These are phyloP conservation scores for Nemurella pictetii DNA, from an alignment of 2,888 invertebrate species.

Conservation along the genomic window DNA sequence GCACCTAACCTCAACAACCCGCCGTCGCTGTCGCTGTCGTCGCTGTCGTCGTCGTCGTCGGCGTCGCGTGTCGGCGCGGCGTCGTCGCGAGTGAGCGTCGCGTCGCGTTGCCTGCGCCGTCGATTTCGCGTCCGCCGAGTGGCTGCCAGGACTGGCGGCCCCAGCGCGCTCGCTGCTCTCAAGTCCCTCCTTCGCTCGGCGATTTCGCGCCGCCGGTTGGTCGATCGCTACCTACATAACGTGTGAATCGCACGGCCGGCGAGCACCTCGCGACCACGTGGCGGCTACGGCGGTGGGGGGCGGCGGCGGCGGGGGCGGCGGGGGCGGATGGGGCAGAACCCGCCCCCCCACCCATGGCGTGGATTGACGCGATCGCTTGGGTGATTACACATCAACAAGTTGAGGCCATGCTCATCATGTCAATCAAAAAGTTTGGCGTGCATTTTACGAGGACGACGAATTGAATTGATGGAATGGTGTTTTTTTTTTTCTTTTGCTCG, in stretches of 20 bases:
- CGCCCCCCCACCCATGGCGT: not conserved
- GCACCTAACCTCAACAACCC: not conserved
- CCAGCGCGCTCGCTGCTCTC: not conserved
- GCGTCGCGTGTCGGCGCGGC: not conserved
- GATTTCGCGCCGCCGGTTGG: not conserved
- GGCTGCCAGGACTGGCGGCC: not conserved
- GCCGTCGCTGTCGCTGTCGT: not conserved
- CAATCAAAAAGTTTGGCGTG: not conserved
- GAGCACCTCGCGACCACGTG: constrained; percentile 3
- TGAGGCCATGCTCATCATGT: not conserved
- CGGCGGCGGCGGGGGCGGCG: not conserved
- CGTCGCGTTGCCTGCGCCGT: not conserved
- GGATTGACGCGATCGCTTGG: not conserved
- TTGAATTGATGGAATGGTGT: not conserved
- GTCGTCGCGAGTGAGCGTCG: not conserved
- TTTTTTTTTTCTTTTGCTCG: not conserved
- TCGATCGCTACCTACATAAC: constrained; percentile 18
- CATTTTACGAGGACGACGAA: not conserved
- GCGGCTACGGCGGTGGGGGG: not conserved
- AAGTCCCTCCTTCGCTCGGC: constrained; percentile 14
- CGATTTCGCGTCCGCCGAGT: not conserved
- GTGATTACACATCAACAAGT: constrained; percentile 30
- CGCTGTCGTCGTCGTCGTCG: not conserved
- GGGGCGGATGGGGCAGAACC: no score
- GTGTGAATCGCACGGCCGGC: constrained; percentile 10